These are phyloP conservation scores for Dendronephthya gigantea DNA, from an alignment of 64 coral and sea anemone species.

Conservation along the genomic window DNA sequence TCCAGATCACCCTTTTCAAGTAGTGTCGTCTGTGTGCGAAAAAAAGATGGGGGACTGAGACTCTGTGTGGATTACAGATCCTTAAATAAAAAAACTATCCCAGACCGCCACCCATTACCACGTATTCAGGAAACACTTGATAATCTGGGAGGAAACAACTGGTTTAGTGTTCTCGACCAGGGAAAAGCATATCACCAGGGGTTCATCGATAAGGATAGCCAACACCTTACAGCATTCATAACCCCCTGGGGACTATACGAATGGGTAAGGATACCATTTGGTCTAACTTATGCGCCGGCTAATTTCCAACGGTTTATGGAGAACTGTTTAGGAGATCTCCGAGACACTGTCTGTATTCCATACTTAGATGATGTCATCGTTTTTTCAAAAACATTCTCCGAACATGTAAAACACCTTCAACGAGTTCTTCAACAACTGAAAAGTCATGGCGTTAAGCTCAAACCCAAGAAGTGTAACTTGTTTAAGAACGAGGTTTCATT, in stretches of 20 bases:
- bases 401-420: not conserved
- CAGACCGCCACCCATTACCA: conserved; percentile 24
- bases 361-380: not conserved
- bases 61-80: conserved; percentile 16
- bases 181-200: conserved; percentile 31
- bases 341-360: not conserved
- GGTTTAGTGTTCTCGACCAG: conserved; percentile 23
- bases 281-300: not conserved
- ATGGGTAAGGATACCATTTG: not conserved
- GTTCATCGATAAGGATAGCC: not conserved
- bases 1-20: conserved; percentile 17
- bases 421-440: not conserved
- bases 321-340: not conserved
- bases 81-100: conserved; percentile 9
- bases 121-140: conserved; percentile 13
- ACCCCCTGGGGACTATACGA: not conserved
- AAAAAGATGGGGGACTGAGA: conserved; percentile 21
- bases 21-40: conserved; percentile 13
- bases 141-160: conserved; percentile 26
- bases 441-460: not conserved
- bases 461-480: not conserved
- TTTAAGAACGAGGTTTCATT: not conserved
- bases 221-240: not conserved
- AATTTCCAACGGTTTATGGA: not conserved
- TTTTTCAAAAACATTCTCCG: not conserved